These are phyloP conservation scores for Callinectes sapidus DNA, from an alignment of 2,888 invertebrate species.

Conservation along the genomic window DNA sequence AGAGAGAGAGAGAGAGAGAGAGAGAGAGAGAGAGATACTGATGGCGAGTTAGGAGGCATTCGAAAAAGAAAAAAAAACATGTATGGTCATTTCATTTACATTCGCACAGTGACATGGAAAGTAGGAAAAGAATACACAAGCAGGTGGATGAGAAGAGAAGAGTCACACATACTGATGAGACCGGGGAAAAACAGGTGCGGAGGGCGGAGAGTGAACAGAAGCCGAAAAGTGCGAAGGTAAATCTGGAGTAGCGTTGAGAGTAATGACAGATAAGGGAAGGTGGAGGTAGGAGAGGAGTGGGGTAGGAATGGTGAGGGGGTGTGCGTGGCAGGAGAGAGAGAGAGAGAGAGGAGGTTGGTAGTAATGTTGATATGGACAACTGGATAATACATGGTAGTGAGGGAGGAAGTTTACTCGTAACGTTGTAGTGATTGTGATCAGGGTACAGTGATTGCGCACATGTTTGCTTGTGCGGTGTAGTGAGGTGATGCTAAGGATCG, in stretches of 20 bases:
- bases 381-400: background rate
- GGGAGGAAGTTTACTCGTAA: background rate
- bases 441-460: background rate
- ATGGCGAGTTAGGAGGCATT: too few species aligned
- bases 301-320: background rate
- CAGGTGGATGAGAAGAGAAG: too few species aligned
- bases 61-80: too few species aligned
- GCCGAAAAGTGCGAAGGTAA: background rate
- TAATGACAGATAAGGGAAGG: background rate
- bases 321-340: background rate
- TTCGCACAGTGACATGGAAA: too few species aligned
- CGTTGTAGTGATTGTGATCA: background rate
- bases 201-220: background rate
- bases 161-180: background rate
- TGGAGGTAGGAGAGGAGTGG: background rate
- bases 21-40: constrained; percentile 14
- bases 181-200: background rate
- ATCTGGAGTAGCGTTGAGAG: background rate
- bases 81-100: too few species aligned
- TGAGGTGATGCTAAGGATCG: background rate
- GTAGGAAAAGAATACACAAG: too few species aligned
- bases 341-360: background rate
- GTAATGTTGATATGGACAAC: background rate
- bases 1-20: background rate
- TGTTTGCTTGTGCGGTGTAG: background rate